Conservation (phyloP, 1,140 invertebrate genomes). For the Geopemphigus sp. region DNA sequence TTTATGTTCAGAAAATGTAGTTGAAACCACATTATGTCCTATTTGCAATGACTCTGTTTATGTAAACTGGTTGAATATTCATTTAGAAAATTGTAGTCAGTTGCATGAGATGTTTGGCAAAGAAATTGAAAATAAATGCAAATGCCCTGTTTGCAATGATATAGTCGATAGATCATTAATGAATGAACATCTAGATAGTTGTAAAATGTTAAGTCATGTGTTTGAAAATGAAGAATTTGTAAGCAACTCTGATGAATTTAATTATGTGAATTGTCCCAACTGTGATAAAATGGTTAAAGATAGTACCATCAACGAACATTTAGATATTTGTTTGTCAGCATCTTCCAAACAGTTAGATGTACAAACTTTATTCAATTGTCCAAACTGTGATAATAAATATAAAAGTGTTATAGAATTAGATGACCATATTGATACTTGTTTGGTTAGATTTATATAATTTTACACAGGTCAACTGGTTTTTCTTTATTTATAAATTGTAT, state of each 20-base stretch:
- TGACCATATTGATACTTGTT: slow-evolving; percentile 33
- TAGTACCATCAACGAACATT: slow-evolving; percentile 51
- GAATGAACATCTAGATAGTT: slow-evolving; percentile 57
- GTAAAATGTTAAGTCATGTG: slow-evolving; percentile 51
- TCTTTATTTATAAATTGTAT: neutral
- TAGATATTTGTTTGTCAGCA: slow-evolving; percentile 51
- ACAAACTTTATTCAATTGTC: slow-evolving; percentile 55
- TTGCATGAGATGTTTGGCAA: slow-evolving; percentile 53
- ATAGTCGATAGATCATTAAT: slow-evolving; percentile 56
- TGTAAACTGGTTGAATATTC: slow-evolving; percentile 53
- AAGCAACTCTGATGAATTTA: slow-evolving; percentile 37
- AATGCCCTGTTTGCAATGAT: slow-evolving; percentile 61
- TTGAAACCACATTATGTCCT: slow-evolving; percentile 35
- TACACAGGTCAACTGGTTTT: too few relatives aligned
- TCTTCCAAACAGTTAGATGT: neutral
- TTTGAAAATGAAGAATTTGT: slow-evolving; percentile 52
- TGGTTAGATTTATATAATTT: neutral
- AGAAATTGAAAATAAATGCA: slow-evolving; percentile 54
- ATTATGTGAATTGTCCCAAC: slow-evolving; percentile 50
- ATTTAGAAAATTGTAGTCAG: slow-evolving; percentile 20
- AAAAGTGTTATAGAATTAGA: slow-evolving; percentile 50
- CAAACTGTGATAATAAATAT: slow-evolving; percentile 56
- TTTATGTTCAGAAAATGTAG: neutral
- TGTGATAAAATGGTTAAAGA: slow-evolving; percentile 39
- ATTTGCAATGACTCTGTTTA: slow-evolving; percentile 49